Percentiles rank a stretch among this genome's conserved stretches.
Evolutionary conservation across 2,113 vertebrate genomes (phyloP).

Genomic region (Rousettus leschenaultii): DNA sequence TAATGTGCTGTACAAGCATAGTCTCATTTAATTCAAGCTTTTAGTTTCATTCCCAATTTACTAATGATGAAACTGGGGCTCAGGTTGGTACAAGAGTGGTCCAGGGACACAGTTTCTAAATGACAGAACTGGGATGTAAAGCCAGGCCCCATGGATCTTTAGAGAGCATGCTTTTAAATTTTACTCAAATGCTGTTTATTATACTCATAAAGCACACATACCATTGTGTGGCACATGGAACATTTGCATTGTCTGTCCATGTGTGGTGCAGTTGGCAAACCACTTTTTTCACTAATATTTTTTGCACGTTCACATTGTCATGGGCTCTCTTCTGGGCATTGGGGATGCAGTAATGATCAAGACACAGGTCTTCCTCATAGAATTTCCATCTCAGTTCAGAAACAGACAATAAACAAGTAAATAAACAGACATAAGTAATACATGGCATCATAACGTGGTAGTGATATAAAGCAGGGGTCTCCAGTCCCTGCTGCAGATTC

Average conservation of each 20-base stretch:
- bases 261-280: fast-evolving
- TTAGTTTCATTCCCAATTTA: background rate
- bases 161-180: background rate
- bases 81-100: background rate
- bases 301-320: fast-evolving
- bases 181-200: too few species aligned
- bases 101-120: background rate
- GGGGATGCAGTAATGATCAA: background rate
- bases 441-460: fast-evolving
- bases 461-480: background rate
- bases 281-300: fast-evolving
- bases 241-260: fast-evolving
- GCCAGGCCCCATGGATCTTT: background rate
- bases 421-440: background rate
- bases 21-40: background rate
- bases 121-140: background rate
- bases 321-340: background rate
- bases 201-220: background rate
- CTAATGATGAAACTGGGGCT: background rate
- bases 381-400: background rate
- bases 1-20: background rate
- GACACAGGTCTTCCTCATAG: background rate
- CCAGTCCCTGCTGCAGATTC: too few species aligned
- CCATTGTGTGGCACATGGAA: fast-evolving
- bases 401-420: background rate